phyloP scores from a whole-genome alignment of 2,797 vertebrate species.

The Chelmon rostratus region DNA sequence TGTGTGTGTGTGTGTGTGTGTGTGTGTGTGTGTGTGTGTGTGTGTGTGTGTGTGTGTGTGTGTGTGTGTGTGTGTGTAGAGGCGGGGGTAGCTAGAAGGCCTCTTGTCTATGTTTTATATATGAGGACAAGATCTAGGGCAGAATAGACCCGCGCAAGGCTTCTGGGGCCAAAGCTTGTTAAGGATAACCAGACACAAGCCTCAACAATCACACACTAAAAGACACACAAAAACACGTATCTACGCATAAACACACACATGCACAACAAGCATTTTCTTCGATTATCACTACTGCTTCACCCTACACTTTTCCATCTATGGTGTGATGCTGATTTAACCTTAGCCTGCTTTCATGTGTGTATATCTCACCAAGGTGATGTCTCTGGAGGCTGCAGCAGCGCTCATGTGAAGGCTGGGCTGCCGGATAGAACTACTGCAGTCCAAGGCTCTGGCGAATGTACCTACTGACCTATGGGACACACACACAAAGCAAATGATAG shows the following conservation, averaged over 20 bases:
- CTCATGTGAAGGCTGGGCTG: constrained; percentile 99
- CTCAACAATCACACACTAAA: constrained; percentile 34
- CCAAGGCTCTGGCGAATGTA: constrained; percentile 95
- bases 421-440: constrained; percentile 98
- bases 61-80: constrained; percentile 14
- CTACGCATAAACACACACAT: neutral
- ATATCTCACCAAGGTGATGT: constrained; percentile 95
- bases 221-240: constrained; percentile 26
- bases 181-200: constrained; percentile 52
- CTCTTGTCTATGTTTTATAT: constrained; percentile 77
- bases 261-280: constrained; percentile 23
- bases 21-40: constrained; percentile 25
- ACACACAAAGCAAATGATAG: neutral
- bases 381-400: constrained; percentile 92
- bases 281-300: constrained; percentile 26
- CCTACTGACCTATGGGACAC: constrained; percentile 90
- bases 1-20: constrained; percentile 18
- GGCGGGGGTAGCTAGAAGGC: constrained; percentile 58
- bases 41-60: constrained; percentile 32
- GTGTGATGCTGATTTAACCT: constrained; percentile 39
- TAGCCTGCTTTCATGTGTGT: constrained; percentile 27
- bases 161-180: constrained; percentile 64
- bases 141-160: constrained; percentile 54
- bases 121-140: constrained; percentile 75
- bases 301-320: constrained; percentile 12